Evolutionary conservation across 2,113 vertebrate genomes (phyloP).

Genomic region (Dermatemys mawii): DNA sequence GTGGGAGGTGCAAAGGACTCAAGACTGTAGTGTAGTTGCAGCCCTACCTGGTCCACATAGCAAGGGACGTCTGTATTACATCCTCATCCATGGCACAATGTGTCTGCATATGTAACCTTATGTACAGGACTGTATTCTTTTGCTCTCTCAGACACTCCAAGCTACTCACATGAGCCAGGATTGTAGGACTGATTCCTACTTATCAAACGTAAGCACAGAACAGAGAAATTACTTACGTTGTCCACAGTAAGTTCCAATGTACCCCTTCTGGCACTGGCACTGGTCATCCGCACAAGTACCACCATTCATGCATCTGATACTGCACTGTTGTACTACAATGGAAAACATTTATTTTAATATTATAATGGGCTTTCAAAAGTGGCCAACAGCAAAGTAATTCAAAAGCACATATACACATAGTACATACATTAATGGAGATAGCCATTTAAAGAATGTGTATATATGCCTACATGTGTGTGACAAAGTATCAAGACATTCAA

Average conservation of each 20-base stretch:
- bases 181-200: accelerated
- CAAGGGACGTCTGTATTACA: background rate
- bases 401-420: accelerated
- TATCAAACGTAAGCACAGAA: background rate
- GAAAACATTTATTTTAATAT: background rate
- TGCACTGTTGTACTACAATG: conserved; percentile 82
- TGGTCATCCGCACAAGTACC: conserved; percentile 78
- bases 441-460: background rate
- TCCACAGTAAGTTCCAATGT: conserved; percentile 81
- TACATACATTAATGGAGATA: accelerated
- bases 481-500: background rate
- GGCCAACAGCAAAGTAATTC: accelerated
- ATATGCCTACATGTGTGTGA: background rate
- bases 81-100: background rate
- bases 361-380: background rate
- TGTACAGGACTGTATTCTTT: background rate
- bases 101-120: background rate
- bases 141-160: no score
- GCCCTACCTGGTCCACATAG: accelerated
- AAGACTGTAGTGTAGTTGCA: background rate
- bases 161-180: background rate
- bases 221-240: conserved; percentile 79
- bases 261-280: conserved; percentile 87
- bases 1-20: background rate
- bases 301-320: conserved; percentile 84